These are phyloP conservation scores for Etia nguti DNA, from an alignment of 2,113 vertebrate species.

Conservation along the genomic window DNA sequence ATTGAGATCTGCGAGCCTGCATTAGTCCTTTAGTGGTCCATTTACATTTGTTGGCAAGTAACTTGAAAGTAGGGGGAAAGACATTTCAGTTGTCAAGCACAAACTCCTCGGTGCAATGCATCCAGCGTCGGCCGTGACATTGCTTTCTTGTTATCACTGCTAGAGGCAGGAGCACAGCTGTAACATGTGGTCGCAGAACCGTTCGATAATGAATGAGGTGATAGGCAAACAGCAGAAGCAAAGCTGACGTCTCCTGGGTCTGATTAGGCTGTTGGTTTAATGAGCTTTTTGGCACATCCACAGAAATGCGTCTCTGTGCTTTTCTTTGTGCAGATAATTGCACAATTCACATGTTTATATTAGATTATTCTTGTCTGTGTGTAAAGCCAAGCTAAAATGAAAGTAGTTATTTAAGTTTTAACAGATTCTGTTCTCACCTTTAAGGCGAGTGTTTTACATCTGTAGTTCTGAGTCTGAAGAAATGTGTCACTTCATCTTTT, in stretches of 20 bases:
- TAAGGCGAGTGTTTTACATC: not conserved
- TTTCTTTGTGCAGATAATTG: not conserved
- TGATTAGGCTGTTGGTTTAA: slow-evolving; percentile 32
- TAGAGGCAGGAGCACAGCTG: slow-evolving; percentile 5
- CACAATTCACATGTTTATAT: not conserved
- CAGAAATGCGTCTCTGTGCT: not conserved
- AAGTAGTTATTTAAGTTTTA: not conserved
- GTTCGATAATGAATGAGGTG: slow-evolving; percentile 34
- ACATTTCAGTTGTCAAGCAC: not conserved
- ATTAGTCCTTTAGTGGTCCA: not conserved
- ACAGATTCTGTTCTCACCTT: not conserved
- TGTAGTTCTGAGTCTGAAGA: not conserved
- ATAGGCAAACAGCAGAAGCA: slow-evolving; percentile 34
- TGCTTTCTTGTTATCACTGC: not conserved
- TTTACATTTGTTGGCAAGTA: not conserved
- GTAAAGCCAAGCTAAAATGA: not conserved
- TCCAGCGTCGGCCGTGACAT: not conserved
- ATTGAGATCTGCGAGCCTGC: not conserved
- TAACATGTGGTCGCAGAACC: slow-evolving; percentile 18
- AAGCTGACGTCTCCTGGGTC: slow-evolving; percentile 36
- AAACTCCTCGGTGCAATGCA: not conserved
- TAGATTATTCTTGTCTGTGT: not conserved
- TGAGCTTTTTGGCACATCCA: slow-evolving; percentile 5
- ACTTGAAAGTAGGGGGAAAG: not conserved
- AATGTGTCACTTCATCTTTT: not conserved